Evolutionary conservation across 2,888 invertebrate species (phyloP), one percentile per base, ranked within the genome.

Genomic region (Endomychus coccineus): DNA sequence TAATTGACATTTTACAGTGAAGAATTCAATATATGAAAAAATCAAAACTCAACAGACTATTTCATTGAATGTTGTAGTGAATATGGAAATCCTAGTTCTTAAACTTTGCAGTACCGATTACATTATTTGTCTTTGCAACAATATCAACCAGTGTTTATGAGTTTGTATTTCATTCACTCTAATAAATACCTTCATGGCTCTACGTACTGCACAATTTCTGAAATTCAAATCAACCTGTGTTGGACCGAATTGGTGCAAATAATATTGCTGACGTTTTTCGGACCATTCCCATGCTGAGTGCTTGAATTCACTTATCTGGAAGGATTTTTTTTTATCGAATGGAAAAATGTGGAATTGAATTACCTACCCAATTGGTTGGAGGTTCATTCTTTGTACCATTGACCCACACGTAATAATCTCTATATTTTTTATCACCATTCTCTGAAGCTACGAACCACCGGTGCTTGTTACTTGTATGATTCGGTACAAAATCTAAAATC

Each of bases 171-270:
- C n/a, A n/a, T n/a, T n/a, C n/a, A n/a, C n/a, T n/a, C n/a, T n/a
- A n/a, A n/a, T n/a, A n/a, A n/a, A n/a, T n/a, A n/a, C n/a, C n/a
- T n/a, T n/a, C n/a, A n/a, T n/a, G 52, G 78, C 77, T 33, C 75
- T 62, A 3, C 78, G 68, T 4, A 92, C 76, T 4, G 69, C 69
- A 0, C 78, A 74, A 62, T 84, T 83, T 24, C 81, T 70, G 50
- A 72, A 83, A 64, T 92, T 90, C 2, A 92, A 68, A 62, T 92
- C 90, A 0, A 91, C 89, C 55, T 90, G 85, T 16, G 74, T 68
- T 11, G 57, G 51, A 3, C 78, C 69, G 54, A 87, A 91, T 52
- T 85, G 83, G 61, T 91, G 91, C 1, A 84, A 71, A 61, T 88
- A 92, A 57, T 71, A 89, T 56, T 85, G 80, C 42, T 75, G 64